Evolutionary conservation across 2,113 vertebrate genomes (phyloP), one percentile per base, ranked within the genome.

Genomic region (Paramisgurnus dabryanus): DNA sequence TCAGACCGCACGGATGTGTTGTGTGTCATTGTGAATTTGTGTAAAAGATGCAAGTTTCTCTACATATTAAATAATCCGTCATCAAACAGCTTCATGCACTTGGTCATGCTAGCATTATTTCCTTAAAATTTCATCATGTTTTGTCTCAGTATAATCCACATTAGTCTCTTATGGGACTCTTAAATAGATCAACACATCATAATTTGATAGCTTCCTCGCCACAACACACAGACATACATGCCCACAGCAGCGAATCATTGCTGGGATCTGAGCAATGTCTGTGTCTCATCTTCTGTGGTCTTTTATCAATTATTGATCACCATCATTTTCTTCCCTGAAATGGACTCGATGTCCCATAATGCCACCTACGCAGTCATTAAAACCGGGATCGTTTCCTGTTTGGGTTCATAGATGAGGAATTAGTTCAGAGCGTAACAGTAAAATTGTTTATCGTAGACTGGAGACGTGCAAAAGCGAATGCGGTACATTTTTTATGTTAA

Each of bases 171-270:
- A 55, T 47, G 55, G 67, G 78, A 41, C 43, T 17, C 58, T 22
- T 79, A 40, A 79, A 71, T 57, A 53, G 43, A 78, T 79, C 78
- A 65, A 63, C 78, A 12, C 58, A 66, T 80, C 72, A 65, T 34
- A 80, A 61, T 71, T 53, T 64, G 71, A 79, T 71, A 43, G 43
- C 66, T 78, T 78, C 66, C 65, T 27, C 76, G 12, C 53, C 39
- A 7, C 65, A 78, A 67, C 67, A 47, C 68, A 43, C 53, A 45
- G 64, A 58, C 74, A 65, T 41, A 66, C 43, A 69, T 13, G 6
- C 55, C 2, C 55, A 15, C 61, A 39, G 18, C 11, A 68, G n/a
- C 40, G 22, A 13, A 67, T 45, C 39, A 58, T 58, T 40, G 3
- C 39, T 10, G 1, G 9, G 50, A 78, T 22, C 50, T 11, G 22